These are phyloP conservation scores for Euplexia lucipara DNA, from an alignment of 2,888 invertebrate genomes.

Conservation along the genomic window DNA sequence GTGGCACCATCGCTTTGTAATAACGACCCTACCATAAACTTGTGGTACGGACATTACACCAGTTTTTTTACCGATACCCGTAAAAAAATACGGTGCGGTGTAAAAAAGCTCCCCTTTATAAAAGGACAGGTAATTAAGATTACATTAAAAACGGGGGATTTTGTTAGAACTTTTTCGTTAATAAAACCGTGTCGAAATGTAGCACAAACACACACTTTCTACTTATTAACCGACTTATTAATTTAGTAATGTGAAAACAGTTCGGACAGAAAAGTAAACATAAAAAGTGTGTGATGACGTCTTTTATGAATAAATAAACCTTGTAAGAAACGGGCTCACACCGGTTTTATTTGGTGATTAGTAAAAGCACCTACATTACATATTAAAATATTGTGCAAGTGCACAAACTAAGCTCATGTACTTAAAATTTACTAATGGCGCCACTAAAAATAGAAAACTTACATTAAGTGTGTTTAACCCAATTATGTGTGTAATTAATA, in stretches of 20 bases:
- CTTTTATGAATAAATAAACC: neutral
- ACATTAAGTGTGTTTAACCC: constrained; percentile 12
- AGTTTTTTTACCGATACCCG: constrained; percentile 61
- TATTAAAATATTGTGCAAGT: constrained; percentile 5
- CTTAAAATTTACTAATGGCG: constrained; percentile 23
- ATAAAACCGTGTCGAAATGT: constrained; percentile 1
- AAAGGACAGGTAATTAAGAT: constrained; percentile 72
- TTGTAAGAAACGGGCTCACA: constrained; percentile 4
- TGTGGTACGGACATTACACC: constrained; percentile 68
- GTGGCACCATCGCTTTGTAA: constrained; percentile 40
- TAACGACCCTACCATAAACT: constrained; percentile 48
- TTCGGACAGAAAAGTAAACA: constrained; percentile 5
- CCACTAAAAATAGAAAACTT: constrained; percentile 31
- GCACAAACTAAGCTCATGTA: neutral
- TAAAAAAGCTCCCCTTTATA: constrained; percentile 75
- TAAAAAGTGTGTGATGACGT: constrained; percentile 1
- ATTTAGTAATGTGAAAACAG: neutral
- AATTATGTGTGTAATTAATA: constrained; percentile 30
- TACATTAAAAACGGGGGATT: constrained; percentile 75
- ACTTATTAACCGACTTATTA: neutral
- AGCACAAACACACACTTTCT: neutral
- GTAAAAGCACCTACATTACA: neutral
- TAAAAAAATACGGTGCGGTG: constrained; percentile 13
- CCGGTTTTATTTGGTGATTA: neutral
- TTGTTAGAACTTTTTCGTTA: constrained; percentile 63